These are phyloP conservation scores for Orthochromis malagaraziensis DNA, from an alignment of 2,113 vertebrate species.

Conservation along the genomic window DNA sequence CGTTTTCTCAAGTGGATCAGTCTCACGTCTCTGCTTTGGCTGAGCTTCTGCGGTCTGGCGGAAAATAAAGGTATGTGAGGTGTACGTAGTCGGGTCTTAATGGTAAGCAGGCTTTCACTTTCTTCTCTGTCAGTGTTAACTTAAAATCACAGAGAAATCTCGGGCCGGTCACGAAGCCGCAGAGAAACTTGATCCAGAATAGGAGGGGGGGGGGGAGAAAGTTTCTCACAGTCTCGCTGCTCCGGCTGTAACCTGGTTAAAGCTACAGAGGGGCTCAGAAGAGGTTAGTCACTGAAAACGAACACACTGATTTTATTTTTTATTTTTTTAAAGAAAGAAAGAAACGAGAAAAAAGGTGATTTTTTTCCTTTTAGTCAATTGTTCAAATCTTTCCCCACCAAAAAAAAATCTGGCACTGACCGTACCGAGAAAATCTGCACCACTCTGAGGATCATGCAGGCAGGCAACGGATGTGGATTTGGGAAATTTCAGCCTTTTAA, in stretches of 20 bases:
- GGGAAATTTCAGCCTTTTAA: neutral
- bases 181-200: slow-evolving; percentile 29
- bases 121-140: neutral
- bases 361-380: neutral
- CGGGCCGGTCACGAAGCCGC: neutral
- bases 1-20: slow-evolving; percentile 45
- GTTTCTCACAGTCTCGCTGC: slow-evolving; percentile 21
- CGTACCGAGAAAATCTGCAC: neutral
- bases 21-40: slow-evolving; percentile 46
- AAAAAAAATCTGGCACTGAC: neutral
- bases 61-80: slow-evolving; percentile 70
- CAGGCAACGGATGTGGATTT: neutral
- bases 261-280: neutral
- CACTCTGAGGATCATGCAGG: neutral
- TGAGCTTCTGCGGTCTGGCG: slow-evolving; percentile 41
- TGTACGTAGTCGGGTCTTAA: neutral
- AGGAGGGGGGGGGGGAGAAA: neutral
- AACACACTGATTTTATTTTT: neutral
- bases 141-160: neutral
- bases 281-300: neutral
- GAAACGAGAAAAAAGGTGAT: neutral
- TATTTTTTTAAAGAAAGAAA: neutral
- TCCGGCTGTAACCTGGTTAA: neutral
- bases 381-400: neutral
- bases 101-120: neutral